These are phyloP conservation scores for Paracentrotus lividus DNA, from an alignment of 53 echinoderm and acorn worm genomes.

Conservation along the genomic window DNA sequence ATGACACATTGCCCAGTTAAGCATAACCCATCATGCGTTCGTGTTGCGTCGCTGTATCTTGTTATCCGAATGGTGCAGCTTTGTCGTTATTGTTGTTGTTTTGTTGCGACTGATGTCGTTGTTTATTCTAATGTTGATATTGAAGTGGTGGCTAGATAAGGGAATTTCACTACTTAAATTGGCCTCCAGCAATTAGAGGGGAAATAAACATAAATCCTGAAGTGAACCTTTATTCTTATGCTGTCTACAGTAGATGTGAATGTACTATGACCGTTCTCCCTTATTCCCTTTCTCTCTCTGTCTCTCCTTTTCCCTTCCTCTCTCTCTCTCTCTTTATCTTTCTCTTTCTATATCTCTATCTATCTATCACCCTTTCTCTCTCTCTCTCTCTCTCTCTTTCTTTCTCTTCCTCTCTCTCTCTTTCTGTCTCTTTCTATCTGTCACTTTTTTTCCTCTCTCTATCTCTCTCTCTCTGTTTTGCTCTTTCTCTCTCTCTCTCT, in stretches of 20 bases:
- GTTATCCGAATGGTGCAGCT: neutral
- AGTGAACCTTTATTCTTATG: neutral
- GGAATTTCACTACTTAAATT: neutral
- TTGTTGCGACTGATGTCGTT: neutral
- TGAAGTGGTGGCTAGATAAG: neutral
- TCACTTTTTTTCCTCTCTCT: neutral
- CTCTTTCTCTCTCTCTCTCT: neutral
- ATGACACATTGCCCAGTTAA: conserved; percentile 3
- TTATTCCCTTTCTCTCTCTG: neutral
- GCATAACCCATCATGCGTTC: neutral
- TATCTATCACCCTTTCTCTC: neutral
- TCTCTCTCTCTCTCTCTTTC: no score
- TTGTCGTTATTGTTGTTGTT: neutral
- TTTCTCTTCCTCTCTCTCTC: neutral
- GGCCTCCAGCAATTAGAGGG: neutral
- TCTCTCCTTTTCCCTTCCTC: neutral
- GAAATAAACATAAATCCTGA: neutral
- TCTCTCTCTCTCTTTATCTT: neutral
- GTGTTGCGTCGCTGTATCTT: neutral
- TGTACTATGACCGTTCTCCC: neutral
- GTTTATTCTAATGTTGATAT: neutral
- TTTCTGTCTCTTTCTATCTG: neutral
- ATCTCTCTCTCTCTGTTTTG: neutral
- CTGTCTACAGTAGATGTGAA: neutral
- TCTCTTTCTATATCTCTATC: neutral